A percentile compares a stretch with the other conserved stretches of the same genome.
Evolutionary conservation across 2,888 invertebrate species (phyloP).

Genomic region (Charanyca ferruginea): DNA sequence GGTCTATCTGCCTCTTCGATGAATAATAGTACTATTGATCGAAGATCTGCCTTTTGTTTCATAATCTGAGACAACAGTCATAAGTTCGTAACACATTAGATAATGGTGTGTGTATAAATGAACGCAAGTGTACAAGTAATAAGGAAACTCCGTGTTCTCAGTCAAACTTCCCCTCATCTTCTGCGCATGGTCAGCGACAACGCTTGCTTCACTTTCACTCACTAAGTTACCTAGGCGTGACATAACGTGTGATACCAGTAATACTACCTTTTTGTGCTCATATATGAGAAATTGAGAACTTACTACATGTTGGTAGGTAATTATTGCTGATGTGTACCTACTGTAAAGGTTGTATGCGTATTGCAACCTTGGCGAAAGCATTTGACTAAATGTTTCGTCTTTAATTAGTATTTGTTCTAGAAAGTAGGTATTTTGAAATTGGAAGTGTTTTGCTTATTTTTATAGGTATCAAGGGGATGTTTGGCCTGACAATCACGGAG

Average conservation of each 20-base stretch:
- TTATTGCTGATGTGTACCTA: constrained; percentile 20
- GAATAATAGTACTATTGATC: too few species aligned
- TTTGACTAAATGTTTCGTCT: too few species aligned
- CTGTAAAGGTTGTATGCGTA: too few species aligned
- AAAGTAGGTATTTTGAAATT: too few species aligned
- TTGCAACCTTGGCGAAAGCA: too few species aligned
- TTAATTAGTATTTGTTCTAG: too few species aligned
- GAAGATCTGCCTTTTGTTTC: too few species aligned
- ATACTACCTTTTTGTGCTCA: constrained; percentile 36
- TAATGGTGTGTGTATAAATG: constrained; percentile 54
- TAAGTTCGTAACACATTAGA: constrained; percentile 56
- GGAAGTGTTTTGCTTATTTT: too few species aligned
- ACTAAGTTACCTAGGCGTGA: constrained; percentile 61
- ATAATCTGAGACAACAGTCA: too few species aligned
- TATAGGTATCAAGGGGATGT: too few species aligned
- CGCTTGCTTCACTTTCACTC: constrained; percentile 77
- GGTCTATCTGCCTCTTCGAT: too few species aligned
- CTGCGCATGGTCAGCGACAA: constrained; percentile 50
- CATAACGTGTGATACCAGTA: constrained; percentile 58
- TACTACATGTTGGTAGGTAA: constrained; percentile 11
- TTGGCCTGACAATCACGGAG: too few species aligned
- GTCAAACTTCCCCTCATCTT: constrained; percentile 69
- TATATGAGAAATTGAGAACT: constrained; percentile 5
- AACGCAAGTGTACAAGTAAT: constrained; percentile 60
- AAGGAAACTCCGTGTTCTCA: constrained; percentile 65